Evolutionary conservation across 2,113 vertebrate species (phyloP).

Genomic region (Osmerus mordax): DNA sequence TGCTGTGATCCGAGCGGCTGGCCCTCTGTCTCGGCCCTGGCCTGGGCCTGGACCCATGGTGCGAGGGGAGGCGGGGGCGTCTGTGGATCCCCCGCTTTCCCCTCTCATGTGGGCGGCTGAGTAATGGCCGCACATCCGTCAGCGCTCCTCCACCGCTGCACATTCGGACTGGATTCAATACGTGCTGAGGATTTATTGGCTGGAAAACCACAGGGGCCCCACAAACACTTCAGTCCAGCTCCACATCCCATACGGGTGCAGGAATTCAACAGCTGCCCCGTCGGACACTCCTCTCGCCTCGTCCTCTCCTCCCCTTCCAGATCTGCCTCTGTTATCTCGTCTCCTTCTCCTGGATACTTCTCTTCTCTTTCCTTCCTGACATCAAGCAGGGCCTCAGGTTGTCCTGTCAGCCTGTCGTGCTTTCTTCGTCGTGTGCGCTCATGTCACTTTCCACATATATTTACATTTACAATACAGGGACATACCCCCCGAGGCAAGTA

Average conservation of each 20-base stretch:
- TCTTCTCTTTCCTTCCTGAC: not conserved
- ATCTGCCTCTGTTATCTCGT: constrained; percentile 7
- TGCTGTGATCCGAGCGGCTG: constrained; percentile 30
- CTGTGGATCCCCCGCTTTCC: constrained; percentile 30
- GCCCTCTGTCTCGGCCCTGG: constrained; percentile 9
- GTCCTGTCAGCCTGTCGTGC: too few species aligned
- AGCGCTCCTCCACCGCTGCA: constrained; percentile 61
- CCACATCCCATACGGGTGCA: constrained; percentile 45
- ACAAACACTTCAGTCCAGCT: constrained; percentile 66
- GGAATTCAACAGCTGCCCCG: constrained; percentile 51
- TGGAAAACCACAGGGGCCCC: constrained; percentile 73
- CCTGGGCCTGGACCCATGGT: constrained; percentile 15
- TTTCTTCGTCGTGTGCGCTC: not conserved
- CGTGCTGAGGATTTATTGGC: constrained; percentile 71
- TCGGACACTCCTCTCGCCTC: constrained; percentile 14
- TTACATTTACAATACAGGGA: too few species aligned
- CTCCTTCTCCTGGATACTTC: not conserved
- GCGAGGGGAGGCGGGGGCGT: constrained; percentile 23
- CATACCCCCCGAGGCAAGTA: too few species aligned
- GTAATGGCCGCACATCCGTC: constrained; percentile 67
- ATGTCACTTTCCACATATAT: not conserved
- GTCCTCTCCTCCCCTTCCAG: constrained; percentile 22
- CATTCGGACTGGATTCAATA: constrained; percentile 71
- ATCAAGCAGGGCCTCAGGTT: too few species aligned
- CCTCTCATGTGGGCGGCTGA: constrained; percentile 69